Evolutionary conservation across 1,140 invertebrate genomes (phyloP), one percentile per base, ranked within the genome.

Genomic region (Cephus cinctus): DNA sequence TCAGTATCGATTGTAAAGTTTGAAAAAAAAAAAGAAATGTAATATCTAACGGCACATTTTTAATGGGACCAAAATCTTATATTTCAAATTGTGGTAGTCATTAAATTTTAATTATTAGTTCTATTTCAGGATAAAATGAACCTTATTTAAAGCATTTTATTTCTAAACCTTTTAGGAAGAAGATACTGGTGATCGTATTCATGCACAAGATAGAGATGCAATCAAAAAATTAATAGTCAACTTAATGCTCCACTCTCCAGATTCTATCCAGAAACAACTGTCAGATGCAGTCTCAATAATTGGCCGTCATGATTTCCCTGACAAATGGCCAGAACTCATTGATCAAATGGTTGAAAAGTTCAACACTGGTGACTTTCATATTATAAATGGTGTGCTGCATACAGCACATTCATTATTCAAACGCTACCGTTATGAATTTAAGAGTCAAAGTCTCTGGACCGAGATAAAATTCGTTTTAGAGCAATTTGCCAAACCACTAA

Each of bases 401-500:
- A 98, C 96, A 1, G 94, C 92, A 0, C 94, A 98, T 77, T 98
- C 95, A 0, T 78, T 99, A 5, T 98, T 98, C 75, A 94, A 96
- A 75, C 84, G 92, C 64, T 99, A 98, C 76, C 82, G 94, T 40
- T 93, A 90, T 70, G 95, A 98, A 76, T 96, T 96, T 63, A 96
- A 98, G 78, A 96, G 94, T 4, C 86, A 98, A 67, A 80, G 84
- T 50, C 78, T 99, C 0, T 99, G 96, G 96, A 84, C 84, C 43
- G 96, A 98, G 78, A 98, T 99, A 40, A 97, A 97, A 77, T 92
- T 92, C 81, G 96, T 98, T 1, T 72, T 98, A 32, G 92, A 95
- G 25, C 88, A 89, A 53, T 94, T 98, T 82, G 93, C 95, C 0
- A 84, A 91, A 65, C 92, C 95, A 1, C 79, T 98, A 9, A 98